Conservation (phyloP, 2,113 vertebrate species). For the Equus przewalskii region DNA sequence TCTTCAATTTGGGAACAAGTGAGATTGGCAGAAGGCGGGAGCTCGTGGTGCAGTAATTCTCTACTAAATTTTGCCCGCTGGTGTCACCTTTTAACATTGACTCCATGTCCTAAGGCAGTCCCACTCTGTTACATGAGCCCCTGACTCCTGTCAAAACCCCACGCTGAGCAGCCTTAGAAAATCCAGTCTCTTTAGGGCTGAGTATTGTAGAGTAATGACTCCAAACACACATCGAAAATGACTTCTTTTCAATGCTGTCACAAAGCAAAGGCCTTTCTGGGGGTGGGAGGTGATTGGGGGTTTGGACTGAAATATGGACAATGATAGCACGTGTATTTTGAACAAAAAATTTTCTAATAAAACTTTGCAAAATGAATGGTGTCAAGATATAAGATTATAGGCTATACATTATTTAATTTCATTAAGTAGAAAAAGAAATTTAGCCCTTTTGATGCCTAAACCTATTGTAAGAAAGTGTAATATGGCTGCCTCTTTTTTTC, state of each 20-base stretch:
- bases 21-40: neutral
- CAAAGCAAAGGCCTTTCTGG: conserved; percentile 51
- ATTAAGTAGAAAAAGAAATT: conserved; percentile 46
- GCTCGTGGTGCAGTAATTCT: neutral
- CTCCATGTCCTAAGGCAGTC: neutral
- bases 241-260: neutral
- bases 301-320: conserved; percentile 52
- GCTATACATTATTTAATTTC: conserved; percentile 51
- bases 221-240: neutral
- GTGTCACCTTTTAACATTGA: neutral
- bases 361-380: conserved; percentile 58
- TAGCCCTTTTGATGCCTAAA: conserved; percentile 42
- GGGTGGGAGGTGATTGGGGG: neutral
- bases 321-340: conserved; percentile 71
- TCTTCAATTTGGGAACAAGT: conserved; percentile 26
- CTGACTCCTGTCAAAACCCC: neutral
- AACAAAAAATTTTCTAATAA: conserved; percentile 70
- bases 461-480: conserved; percentile 41
- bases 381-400: conserved; percentile 29
- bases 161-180: conserved; percentile 52
- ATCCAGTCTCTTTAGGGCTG: neutral
- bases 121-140: neutral
- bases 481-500: conserved; percentile 46
- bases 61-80: neutral
- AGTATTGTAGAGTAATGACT: neutral